Evolutionary conservation across 2,797 vertebrate genomes (phyloP), one percentile per base, ranked within the genome.

Genomic region (Pseudochaenichthys georgianus): DNA sequence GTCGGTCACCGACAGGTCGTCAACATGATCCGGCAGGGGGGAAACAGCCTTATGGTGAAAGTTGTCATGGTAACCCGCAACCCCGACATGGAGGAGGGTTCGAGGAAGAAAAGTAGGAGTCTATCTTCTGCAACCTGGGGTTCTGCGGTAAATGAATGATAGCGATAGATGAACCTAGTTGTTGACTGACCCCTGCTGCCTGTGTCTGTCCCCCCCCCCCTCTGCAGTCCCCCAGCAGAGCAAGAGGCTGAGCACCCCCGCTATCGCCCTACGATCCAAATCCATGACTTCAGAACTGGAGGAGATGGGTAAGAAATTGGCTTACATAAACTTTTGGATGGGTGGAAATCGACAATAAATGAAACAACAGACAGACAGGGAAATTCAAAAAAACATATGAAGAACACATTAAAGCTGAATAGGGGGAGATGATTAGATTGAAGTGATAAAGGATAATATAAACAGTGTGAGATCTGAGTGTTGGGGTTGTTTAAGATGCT

Each of bases 281-380:
- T 98, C 97, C 80, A 98, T 98, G 97, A 98, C 97, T 68, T 98
- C 97, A 21, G 97, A 98, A 90, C 93, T 98, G 92, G 97, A 98
- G 89, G 97, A 98, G 94, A 97, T 98, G 96, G 97, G 97, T 98
- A 94, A 97, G 97, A 81, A 62, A 21, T 16, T 10, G 52, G 53
- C 43, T 72, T 16, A 0, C 17, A 66, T 61, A 10, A 64, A 47
- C 12, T 38, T 69, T 57, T 61, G 3, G 50, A 51, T 9, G 43
- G 16, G n/a, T 38, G 9, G n/a, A 23, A 2, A 50, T 34, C 19
- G 38, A 12, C 17, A 69, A 31, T 65, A 34, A 74, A 13, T 42
- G 46, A 48, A 60, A 28, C 62, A 34, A 41, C 23, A 55, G 45
- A 55, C 63, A 58, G 71, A 52, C 13, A 70, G 31, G 15, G 55